Evolutionary conservation across 2,797 vertebrate genomes (phyloP), one percentile per base, ranked within the genome.

Genomic region (Tiaroga cobitis): DNA sequence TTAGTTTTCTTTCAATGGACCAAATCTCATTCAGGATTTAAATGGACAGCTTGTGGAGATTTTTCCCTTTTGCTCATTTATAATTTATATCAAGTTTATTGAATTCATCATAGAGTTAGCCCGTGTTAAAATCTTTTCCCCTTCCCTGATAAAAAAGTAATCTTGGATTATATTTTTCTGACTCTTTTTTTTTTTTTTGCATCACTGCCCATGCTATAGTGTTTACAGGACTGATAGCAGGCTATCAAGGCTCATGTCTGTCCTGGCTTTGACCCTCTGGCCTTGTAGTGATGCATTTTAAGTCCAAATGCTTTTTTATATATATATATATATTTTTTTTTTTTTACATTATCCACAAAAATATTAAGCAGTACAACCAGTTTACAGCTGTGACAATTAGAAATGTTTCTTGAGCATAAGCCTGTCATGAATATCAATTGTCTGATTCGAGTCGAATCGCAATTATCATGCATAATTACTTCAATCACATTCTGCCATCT

Each of bases 1-100:
- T 80, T 75, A 78, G 67, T 29, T 78, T 61, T 61, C 54, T 34
- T 65, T 61, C 79, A 70, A 51, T 82, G 74, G 74, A 49, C 56
- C 5, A 3, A 39, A 16, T 61, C 83, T 79, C 68, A 85, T 76
- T 84, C 65, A 41, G 63, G 72, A 81, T 54, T 84, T 84, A 81
- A 83, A 59, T 24, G 69, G 63, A 32, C 65, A 76, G n/a, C 34
- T 85, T 81, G 19, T 19, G 26, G 59, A 75, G 69, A 39, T 6
- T 54, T 85, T 72, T 29, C 26, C 39, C 15, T 32, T 63, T 69
- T 39, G 8, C 76, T 59, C 18, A 49, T 34, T 76, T 84, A 76
- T 84, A 65, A 87, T 70, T 75, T 85, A 65, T 68, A n/a, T 73
- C 74, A 19, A 74, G 34, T 72, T 73, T 46, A 39, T 19, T 76